Percentiles rank a stretch among this genome's conserved stretches.
These are phyloP conservation scores for Lampropteryx suffumata DNA, from an alignment of 2,888 invertebrate genomes.

Conservation along the genomic window DNA sequence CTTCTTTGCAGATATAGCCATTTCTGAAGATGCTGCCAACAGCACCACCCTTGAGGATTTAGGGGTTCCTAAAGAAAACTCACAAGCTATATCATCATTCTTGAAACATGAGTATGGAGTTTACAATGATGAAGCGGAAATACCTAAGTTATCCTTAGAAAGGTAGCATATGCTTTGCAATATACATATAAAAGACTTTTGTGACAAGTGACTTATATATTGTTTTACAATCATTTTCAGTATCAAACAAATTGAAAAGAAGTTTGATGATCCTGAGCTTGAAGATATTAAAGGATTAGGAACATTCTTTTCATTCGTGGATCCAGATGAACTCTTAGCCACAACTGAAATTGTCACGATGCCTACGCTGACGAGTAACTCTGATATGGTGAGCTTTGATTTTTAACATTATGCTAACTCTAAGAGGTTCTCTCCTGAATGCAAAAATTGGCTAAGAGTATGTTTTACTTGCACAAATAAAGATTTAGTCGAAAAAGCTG, in stretches of 20 bases:
- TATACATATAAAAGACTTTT: no score
- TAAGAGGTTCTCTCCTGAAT: no score
- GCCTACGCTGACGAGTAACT: conserved; percentile 30
- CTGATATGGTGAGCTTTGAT: conserved; percentile 16
- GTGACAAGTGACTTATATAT: no score
- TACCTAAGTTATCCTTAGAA: conserved; percentile 14
- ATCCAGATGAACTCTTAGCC: conserved; percentile 47
- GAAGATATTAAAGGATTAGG: conserved; percentile 38
- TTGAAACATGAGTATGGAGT: conserved; percentile 15
- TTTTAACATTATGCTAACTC: no score
- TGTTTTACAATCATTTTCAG: conserved; percentile 27
- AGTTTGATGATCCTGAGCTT: conserved; percentile 15
- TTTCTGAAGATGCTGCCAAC: conserved; percentile 1
- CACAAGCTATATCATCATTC: conserved; percentile 5
- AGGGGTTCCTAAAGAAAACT: conserved; percentile 11
- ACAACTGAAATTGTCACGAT: conserved; percentile 39
- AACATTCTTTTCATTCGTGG: conserved; percentile 43
- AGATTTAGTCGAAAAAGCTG: no score
- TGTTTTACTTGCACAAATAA: no score
- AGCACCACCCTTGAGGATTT: conserved; percentile 13
- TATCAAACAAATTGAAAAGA: conserved; percentile 34
- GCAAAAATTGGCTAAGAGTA: no score
- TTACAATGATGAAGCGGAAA: conserved; percentile 8
- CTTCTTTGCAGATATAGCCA: conserved; percentile 16
- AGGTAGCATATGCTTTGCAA: conserved; percentile 8